Conservation (phyloP, 2,113 vertebrate genomes). For the Buteo buteo region DNA sequence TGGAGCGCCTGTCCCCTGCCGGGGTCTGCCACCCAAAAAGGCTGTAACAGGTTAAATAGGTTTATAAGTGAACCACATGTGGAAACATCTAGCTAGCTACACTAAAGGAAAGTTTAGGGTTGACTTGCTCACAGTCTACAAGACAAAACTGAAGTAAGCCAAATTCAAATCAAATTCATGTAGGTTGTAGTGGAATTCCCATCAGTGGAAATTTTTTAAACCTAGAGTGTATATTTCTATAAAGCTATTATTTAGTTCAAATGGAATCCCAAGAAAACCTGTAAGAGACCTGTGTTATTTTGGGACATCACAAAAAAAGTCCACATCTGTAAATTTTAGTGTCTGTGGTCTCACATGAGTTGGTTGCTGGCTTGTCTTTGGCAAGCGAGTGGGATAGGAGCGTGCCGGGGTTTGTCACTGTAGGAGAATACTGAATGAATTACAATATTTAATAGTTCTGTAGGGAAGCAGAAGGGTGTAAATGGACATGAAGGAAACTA, state of each 20-base stretch:
- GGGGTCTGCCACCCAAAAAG: not conserved
- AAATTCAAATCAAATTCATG: not conserved
- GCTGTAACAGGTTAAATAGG: not conserved
- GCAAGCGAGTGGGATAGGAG: not conserved
- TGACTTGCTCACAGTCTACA: not conserved
- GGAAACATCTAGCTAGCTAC: not conserved
- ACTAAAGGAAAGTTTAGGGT: not conserved
- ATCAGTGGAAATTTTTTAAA: not conserved
- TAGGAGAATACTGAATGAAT: not conserved
- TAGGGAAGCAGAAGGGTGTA: not conserved
- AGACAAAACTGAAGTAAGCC: not conserved
- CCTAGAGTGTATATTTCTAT: not conserved
- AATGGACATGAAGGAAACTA: not conserved
- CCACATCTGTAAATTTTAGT: not conserved
- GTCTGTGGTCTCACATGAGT: not conserved
- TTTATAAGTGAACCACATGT: not conserved
- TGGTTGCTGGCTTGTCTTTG: not conserved
- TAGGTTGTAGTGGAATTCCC: not conserved
- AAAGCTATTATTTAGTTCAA: not conserved
- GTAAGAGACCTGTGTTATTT: not conserved
- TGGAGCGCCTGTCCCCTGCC: accelerated
- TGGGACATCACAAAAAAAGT: not conserved
- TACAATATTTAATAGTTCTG: not conserved
- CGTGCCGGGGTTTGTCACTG: not conserved
- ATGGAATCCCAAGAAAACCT: not conserved